Conservation (phyloP, 2,888 invertebrate species). For the Exephanes ischioxanthus region DNA sequence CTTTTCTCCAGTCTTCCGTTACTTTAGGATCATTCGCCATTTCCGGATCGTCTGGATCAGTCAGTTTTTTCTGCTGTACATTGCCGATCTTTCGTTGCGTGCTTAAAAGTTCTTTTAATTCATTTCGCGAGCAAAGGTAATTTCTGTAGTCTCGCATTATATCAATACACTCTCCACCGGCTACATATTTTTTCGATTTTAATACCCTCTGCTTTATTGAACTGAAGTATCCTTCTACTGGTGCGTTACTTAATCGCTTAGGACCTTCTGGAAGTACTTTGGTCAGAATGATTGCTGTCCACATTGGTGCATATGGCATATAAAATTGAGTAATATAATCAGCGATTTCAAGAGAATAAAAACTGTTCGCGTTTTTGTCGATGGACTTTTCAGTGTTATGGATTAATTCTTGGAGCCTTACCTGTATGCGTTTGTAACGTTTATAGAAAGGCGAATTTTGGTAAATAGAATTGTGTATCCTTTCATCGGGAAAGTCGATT, state of each 20-base stretch:
- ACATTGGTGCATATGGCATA: slow-evolving; percentile 11
- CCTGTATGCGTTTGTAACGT: background rate
- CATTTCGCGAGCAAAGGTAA: slow-evolving; percentile 5
- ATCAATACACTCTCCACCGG: slow-evolving; percentile 17
- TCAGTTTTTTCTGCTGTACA: background rate
- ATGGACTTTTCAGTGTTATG: background rate
- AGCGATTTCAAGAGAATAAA: background rate
- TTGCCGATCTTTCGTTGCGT: slow-evolving; percentile 10
- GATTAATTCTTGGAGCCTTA: background rate
- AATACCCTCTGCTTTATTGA: background rate
- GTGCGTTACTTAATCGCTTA: slow-evolving; percentile 1
- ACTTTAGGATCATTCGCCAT: background rate
- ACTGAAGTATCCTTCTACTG: slow-evolving; percentile 9
- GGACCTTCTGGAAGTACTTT: background rate
- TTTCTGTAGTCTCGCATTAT: slow-evolving; percentile 11
- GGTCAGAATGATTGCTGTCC: background rate
- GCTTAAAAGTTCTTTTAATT: slow-evolving; percentile 12
- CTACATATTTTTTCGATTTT: background rate
- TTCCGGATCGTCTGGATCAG: slow-evolving; percentile 15
- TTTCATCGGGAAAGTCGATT: background rate
- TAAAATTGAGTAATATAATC: background rate
- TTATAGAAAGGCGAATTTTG: background rate
- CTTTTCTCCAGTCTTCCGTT: slow-evolving; percentile 12
- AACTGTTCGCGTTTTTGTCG: background rate
- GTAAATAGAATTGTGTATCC: background rate